phyloP scores from a whole-genome alignment of 2,113 vertebrate genomes.

The Pelecanus crispus region DNA sequence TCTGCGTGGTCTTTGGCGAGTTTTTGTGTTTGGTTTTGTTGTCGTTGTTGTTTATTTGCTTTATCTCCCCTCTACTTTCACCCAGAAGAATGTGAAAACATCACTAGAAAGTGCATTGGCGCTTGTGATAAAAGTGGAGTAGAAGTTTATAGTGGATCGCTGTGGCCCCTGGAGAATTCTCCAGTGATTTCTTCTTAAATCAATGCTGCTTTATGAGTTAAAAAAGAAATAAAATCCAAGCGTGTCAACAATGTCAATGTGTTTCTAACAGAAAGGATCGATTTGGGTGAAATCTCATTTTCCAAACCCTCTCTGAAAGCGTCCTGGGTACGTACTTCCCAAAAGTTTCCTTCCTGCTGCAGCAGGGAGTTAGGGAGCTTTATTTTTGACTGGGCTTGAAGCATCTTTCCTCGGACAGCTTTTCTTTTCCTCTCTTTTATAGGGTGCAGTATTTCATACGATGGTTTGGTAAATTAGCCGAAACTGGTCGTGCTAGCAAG shows the following conservation, averaged over 20 bases:
- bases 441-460: not conserved
- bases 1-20: not conserved
- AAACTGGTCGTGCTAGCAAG: not conserved
- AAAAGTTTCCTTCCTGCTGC: not conserved
- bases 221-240: not conserved
- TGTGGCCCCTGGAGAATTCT: not conserved
- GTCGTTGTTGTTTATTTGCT: not conserved
- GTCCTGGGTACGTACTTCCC: not conserved
- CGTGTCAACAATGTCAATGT: not conserved
- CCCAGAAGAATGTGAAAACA: not conserved
- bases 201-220: not conserved
- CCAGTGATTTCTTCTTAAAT: not conserved
- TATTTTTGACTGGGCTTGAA: not conserved
- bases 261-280: not conserved
- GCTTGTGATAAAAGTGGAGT: not conserved
- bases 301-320: not conserved
- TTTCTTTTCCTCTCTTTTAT: not conserved
- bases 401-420: not conserved
- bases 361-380: rapidly evolving
- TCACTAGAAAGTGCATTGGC: not conserved
- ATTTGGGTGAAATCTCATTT: not conserved
- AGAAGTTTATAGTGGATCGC: not conserved
- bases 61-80: not conserved
- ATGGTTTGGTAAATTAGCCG: not conserved
- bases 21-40: not conserved